A percentile compares a stretch with the other conserved stretches of the same genome.
phyloP scores from a whole-genome alignment of 2,797 vertebrate genomes.

The Gallinago solitaria region DNA sequence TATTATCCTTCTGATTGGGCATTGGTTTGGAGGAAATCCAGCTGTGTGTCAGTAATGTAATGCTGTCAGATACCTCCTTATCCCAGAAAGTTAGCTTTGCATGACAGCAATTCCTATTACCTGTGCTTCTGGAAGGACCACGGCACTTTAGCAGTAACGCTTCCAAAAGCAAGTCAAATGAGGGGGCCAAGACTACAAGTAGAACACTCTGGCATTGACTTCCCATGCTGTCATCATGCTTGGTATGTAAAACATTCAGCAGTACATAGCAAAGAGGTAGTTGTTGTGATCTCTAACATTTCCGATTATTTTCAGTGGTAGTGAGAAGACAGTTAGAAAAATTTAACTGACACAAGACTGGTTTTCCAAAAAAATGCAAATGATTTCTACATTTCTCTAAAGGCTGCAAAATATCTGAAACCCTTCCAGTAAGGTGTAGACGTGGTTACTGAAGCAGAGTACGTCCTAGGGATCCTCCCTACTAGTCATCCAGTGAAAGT shows the following conservation, averaged over 20 bases:
- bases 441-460: not conserved
- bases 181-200: not conserved
- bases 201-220: not conserved
- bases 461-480: not conserved
- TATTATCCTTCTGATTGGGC: not conserved
- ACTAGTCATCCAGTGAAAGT: not conserved
- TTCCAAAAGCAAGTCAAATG: not conserved
- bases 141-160: not conserved
- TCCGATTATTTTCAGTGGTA: not conserved
- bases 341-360: not conserved
- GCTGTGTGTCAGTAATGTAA: not conserved
- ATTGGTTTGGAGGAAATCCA: not conserved
- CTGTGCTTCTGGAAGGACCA: not conserved
- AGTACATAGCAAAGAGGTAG: not conserved
- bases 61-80: not conserved
- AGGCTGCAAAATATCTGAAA: not conserved
- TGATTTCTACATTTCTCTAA: not conserved
- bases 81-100: not conserved
- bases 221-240: not conserved
- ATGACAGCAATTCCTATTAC: not conserved
- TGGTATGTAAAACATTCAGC: not conserved
- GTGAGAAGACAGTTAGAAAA: not conserved
- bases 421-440: not conserved
- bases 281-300: not conserved
- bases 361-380: not conserved